Evolutionary conservation across 2,113 vertebrate genomes (phyloP), one percentile per base, ranked within the genome.

Genomic region (Brachyhypopomus gauderio): DNA sequence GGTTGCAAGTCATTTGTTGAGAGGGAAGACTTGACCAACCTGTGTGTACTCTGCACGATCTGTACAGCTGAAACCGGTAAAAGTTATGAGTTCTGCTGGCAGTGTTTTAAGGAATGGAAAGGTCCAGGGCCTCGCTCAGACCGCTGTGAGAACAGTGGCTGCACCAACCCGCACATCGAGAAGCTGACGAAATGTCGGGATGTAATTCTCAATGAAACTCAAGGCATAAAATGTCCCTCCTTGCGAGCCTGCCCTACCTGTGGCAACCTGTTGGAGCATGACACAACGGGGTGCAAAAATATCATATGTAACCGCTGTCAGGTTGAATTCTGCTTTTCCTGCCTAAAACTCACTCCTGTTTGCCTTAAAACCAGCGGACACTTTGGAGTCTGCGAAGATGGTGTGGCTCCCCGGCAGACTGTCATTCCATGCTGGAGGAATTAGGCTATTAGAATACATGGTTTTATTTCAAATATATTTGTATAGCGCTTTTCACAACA

Each of bases 321-420:
- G 76, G 23, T 88, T 1, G 92, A 93, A 90, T 94, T 94, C 86
- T 93, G 93, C 86, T 94, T 94, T 11, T 86, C 91, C 75, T 94
- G 93, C 20, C 87, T 94, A 82, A 92, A 93, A 79, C 82, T 89
- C 0, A 93, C 88, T 0, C 7, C 74, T 0, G 63, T 30, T 11
- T 94, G 92, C 79, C 59, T 88, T 23, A 0, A 77, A 45, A 90
- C 83, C 0, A 91, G 86, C 55, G 56, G 82, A 1, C n/a, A 92
- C 83, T 94, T 11, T 84, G n/a, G 58, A 2, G n/a, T 71, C 45
- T 94, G 93, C 80, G 82, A 72, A 0, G 86, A 38, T 8, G 90
- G 89, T 2, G 88, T 93, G 0, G 92, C 91, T 8, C 90, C 90
- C 22, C 87, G 90, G 52, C 93, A 94, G 77, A 91, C 89, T 0